Percentiles rank a stretch among this genome's conserved stretches.
Conservation (phyloP, 2,797 vertebrate species). For the Leuciscus waleckii region DNA sequence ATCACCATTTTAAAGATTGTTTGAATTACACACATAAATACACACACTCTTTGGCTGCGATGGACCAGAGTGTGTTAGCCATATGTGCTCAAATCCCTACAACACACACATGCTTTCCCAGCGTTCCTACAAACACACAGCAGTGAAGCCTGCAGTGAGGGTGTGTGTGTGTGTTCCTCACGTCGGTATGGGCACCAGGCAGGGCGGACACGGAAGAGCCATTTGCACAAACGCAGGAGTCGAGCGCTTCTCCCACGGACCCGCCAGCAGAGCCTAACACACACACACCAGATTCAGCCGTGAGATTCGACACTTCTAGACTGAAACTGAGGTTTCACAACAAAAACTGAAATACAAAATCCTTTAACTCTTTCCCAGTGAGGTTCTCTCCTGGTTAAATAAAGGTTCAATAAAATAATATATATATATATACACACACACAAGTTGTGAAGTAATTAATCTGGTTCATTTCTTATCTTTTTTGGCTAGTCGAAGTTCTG, state of each 20-base stretch:
- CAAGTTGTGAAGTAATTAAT: too few species aligned
- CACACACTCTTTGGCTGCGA: conserved; percentile 10
- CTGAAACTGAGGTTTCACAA: too few species aligned
- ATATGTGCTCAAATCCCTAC: conserved; percentile 16
- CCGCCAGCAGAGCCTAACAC: conserved; percentile 78
- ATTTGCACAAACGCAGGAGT: conserved; percentile 77
- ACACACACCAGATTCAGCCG: neutral
- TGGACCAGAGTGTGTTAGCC: conserved; percentile 9
- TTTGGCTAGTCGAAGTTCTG: too few species aligned
- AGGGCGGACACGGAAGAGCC: conserved; percentile 55
- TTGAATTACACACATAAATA: conserved; percentile 18
- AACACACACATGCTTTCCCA: conserved; percentile 6
- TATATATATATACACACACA: too few species aligned
- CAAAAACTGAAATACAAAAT: neutral
- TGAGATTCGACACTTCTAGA: neutral
- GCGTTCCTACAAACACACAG: neutral
- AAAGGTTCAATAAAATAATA: too few species aligned
- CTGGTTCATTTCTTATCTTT: too few species aligned
- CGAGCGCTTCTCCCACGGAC: conserved; percentile 83
- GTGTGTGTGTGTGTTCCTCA: conserved; percentile 36
- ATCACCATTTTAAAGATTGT: neutral
- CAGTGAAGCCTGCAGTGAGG: neutral
- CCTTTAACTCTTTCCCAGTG: neutral
- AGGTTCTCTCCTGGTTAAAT: too few species aligned
- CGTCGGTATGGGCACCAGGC: conserved; percentile 55